Percentiles rank a stretch among this genome's conserved stretches.
phyloP scores from a whole-genome alignment of 1,140 invertebrate species.

The Drosophila suzukii region DNA sequence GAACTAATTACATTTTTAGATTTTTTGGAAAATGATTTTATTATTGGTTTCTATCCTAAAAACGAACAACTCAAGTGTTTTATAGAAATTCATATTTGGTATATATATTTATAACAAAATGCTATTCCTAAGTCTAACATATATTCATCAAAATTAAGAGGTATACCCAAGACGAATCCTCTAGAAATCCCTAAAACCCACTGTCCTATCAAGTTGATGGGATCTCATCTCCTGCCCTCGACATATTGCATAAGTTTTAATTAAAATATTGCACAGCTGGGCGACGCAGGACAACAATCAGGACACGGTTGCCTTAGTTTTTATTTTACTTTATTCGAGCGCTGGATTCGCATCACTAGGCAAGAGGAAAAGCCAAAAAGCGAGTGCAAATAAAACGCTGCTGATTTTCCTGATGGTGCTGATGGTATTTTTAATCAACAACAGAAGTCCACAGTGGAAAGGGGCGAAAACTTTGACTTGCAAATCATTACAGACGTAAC shows the following conservation, averaged over 20 bases:
- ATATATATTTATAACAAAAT: too few relatives aligned
- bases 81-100: too few relatives aligned
- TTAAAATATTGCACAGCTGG: constrained; percentile 67
- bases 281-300: constrained; percentile 42
- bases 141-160: not conserved
- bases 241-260: constrained; percentile 70
- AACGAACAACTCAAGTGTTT: not conserved
- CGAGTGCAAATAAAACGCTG: constrained; percentile 49
- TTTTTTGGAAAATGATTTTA: not conserved
- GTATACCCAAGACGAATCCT: not conserved
- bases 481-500: constrained; percentile 82
- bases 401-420: constrained; percentile 26
- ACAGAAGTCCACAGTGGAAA: constrained; percentile 65
- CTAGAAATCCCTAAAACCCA: not conserved
- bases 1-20: not conserved
- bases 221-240: constrained; percentile 6
- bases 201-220: constrained; percentile 6
- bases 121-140: not conserved
- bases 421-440: constrained; percentile 73
- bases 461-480: constrained; percentile 73
- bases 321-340: not conserved
- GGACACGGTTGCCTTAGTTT: constrained; percentile 35
- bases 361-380: constrained; percentile 48
- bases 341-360: constrained; percentile 35
- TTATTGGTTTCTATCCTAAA: not conserved